Evolutionary conservation across 2,113 vertebrate species (phyloP), one percentile per base, ranked within the genome.

Genomic region (Seriola rivoliana): DNA sequence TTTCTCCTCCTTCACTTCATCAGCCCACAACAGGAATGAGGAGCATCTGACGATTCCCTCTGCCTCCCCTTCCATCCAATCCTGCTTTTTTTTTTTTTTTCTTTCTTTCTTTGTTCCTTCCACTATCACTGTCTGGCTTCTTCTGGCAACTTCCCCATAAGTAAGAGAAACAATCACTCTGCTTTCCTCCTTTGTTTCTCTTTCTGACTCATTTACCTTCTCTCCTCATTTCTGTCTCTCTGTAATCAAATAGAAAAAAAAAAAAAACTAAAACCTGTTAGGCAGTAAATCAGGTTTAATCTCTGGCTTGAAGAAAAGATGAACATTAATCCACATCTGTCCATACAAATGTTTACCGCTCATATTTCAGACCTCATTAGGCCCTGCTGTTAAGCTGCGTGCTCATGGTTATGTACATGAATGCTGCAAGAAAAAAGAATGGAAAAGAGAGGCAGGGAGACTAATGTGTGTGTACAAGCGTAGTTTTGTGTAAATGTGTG

Each of bases 271-370:
- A 95, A 95, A 93, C 92, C 93, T 94, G 93, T 94, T 93, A 92
- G 90, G 84, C 86, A 32, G 88, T 91, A 95, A 95, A 95, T 94
- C 94, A 94, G 88, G 79, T 93, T 93, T 95, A 94, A 95, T 95
- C 93, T 95, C 88, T 87, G 82, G 93, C 85, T 94, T 88, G 89
- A 95, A 93, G 94, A 94, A 94, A 94, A 95, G 93, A 95, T 94
- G 92, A 95, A 93, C 91, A 95, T 93, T 95, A 95, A 95, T 96
- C 94, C 95, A 94, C 95, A 94, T 95, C 94, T 96, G 94, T 94
- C 91, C 93, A 91, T 92, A 93, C 94, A 94, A 95, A 95, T 94
- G 94, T 95, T 94, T 95, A 88, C 87, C 73, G 68, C 87, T 93
- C 91, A 90, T 91, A 94, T 94, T 94, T 95, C 90, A 91, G 91